Percentiles rank a stretch among this genome's conserved stretches.
Conservation (phyloP, 2,888 invertebrate genomes). For the Saturnia japonica region DNA sequence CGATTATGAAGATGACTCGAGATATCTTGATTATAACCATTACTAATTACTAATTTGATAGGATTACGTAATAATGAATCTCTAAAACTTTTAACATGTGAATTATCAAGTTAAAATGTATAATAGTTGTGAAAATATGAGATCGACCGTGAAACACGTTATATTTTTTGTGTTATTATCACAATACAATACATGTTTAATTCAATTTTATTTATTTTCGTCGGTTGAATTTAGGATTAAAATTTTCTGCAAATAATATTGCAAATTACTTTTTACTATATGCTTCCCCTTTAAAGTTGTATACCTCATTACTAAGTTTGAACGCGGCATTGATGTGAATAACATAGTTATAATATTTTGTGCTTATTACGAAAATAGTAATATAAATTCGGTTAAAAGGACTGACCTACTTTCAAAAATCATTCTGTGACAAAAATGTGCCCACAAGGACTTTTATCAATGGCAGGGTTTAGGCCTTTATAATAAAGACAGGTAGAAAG, state of each 20-base stretch:
- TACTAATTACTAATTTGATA: too few relatives aligned
- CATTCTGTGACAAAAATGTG: conserved; percentile 4
- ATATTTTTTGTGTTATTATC: neutral
- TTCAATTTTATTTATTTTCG: neutral
- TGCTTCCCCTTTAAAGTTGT: neutral
- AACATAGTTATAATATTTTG: neutral
- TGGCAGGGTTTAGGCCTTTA: conserved; percentile 12
- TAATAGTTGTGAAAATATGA: neutral
- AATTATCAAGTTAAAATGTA: neutral
- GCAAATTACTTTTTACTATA: conserved; percentile 6
- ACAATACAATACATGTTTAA: neutral
- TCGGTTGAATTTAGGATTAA: neutral
- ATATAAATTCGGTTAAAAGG: neutral
- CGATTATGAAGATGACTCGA: too few relatives aligned
- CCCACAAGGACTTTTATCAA: conserved; percentile 9
- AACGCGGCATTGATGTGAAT: neutral
- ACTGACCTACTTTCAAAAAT: conserved; percentile 10
- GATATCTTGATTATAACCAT: too few relatives aligned
- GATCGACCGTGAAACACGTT: neutral
- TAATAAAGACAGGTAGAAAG: conserved; percentile 13
- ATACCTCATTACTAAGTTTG: neutral
- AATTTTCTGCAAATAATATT: neutral
- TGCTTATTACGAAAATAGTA: neutral
- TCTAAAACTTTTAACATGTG: too few relatives aligned
- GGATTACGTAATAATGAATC: too few relatives aligned